A percentile compares a stretch with the other conserved stretches of the same genome.
Evolutionary conservation across 2,113 vertebrate genomes (phyloP).

Genomic region (Urocynchramus pylzowi): DNA sequence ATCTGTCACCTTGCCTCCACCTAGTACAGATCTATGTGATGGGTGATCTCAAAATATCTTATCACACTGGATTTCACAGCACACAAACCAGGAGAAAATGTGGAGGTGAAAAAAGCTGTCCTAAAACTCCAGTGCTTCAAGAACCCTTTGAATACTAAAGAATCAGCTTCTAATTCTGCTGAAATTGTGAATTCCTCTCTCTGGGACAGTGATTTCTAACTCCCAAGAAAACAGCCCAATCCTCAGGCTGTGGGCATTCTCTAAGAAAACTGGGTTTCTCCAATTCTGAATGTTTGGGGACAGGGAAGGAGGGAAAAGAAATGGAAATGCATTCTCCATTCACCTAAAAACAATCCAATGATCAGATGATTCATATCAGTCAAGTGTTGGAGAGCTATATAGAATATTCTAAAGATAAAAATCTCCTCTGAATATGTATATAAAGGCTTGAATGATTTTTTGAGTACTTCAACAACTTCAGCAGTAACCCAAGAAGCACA

Average conservation of each 20-base stretch:
- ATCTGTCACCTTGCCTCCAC: slow-evolving; percentile 33
- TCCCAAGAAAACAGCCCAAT: not conserved
- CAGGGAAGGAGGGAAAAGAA: not conserved
- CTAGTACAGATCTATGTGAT: not conserved
- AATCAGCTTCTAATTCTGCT: not conserved
- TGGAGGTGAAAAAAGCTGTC: not conserved
- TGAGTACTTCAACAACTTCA: not conserved
- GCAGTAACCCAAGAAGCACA: slow-evolving; percentile 18
- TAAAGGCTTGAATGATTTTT: not conserved
- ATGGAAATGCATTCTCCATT: not conserved
- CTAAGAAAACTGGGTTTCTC: not conserved
- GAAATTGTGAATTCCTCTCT: not conserved
- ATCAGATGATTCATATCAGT: not conserved
- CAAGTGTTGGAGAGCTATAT: not conserved
- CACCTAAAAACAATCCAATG: not conserved
- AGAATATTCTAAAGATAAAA: slow-evolving; percentile 28
- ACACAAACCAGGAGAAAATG: not conserved
- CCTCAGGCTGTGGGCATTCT: not conserved
- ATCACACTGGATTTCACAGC: not conserved
- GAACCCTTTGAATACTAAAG: not conserved
- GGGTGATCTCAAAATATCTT: slow-evolving; percentile 38
- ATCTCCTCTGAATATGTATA: slow-evolving; percentile 18
- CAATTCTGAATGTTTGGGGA: not conserved
- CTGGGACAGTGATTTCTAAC: not conserved
- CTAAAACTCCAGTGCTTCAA: not conserved